Percentiles rank a stretch among this genome's conserved stretches.
Evolutionary conservation across 2,113 vertebrate genomes (phyloP).

Genomic region (Ardeotis arabs): DNA sequence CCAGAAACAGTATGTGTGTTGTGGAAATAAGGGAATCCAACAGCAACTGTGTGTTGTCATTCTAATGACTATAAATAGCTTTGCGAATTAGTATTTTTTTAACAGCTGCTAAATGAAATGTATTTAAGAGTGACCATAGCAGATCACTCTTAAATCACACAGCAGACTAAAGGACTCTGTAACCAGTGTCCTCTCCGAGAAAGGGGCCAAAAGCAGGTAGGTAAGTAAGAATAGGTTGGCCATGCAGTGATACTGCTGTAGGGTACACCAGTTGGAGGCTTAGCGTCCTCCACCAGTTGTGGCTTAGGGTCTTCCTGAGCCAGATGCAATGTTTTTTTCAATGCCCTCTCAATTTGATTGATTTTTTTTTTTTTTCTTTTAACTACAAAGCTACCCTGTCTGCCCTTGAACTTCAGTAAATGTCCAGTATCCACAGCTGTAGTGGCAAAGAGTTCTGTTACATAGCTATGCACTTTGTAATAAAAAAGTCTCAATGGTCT

Average conservation of each 20-base stretch:
- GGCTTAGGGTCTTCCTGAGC: background rate
- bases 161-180: background rate
- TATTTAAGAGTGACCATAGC: background rate
- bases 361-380: background rate
- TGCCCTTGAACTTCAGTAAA: background rate
- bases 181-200: background rate
- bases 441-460: background rate
- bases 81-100: background rate
- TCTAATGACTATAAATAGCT: background rate
- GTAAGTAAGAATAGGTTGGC: background rate
- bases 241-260: background rate
- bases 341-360: fast-evolving
- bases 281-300: background rate
- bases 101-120: background rate
- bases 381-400: background rate
- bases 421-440: fast-evolving
- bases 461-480: fast-evolving
- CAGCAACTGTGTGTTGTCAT: background rate
- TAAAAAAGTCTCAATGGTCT: background rate
- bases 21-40: background rate
- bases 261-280: background rate
- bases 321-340: background rate
- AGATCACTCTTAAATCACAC: background rate
- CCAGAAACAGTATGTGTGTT: background rate
- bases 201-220: background rate